A percentile compares a stretch with the other conserved stretches of the same genome.
These are phyloP conservation scores for Calliphora vicina DNA, from an alignment of 1,140 invertebrate species.

Conservation along the genomic window DNA sequence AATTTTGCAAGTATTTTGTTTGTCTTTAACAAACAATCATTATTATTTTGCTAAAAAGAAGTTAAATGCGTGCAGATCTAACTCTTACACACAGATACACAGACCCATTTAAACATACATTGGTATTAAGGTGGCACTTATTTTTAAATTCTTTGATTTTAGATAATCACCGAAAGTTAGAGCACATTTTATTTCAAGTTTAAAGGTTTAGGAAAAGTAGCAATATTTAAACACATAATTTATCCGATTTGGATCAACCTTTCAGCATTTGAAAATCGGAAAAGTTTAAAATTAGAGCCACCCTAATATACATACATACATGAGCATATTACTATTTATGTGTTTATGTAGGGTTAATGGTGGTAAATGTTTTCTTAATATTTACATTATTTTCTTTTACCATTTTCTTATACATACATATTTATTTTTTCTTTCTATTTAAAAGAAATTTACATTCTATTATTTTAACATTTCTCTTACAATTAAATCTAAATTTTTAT, in stretches of 20 bases:
- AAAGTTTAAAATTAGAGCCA: no score
- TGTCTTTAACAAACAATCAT: conserved; percentile 1
- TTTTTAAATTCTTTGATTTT: no score
- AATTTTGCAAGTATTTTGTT: not conserved
- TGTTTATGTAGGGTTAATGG: not conserved
- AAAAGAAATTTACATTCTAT: not conserved
- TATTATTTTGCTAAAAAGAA: not conserved
- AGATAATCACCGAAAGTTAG: no score
- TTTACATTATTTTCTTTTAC: not conserved
- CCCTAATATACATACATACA: not conserved
- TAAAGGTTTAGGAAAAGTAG: no score
- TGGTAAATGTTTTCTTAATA: conserved; percentile 5
- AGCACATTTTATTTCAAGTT: no score
- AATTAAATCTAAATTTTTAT: conserved; percentile 7
- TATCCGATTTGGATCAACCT: no score
- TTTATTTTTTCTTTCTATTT: not conserved
- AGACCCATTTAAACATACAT: no score
- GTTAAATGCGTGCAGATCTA: not conserved
- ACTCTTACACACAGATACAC: no score
- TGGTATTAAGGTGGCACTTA: no score
- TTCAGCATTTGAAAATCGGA: no score
- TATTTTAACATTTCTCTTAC: not conserved
- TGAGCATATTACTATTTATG: not conserved
- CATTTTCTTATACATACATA: not conserved
- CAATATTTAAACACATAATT: no score